Evolutionary conservation across 2,797 vertebrate species (phyloP).

Genomic region (Chrosomus eos): DNA sequence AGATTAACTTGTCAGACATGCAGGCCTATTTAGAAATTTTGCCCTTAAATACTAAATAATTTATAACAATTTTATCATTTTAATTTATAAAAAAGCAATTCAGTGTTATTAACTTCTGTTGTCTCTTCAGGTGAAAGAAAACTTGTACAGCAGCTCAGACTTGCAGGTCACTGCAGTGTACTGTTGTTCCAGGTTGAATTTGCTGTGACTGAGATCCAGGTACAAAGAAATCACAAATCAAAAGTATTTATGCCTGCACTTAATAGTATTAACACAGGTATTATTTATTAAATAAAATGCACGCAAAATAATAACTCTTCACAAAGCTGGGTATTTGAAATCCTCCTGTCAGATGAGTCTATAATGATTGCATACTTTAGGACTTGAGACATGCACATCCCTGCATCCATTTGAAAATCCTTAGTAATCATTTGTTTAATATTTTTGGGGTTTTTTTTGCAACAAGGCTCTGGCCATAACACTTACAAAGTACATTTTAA

Average conservation of each 20-base stretch:
- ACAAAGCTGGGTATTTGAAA: neutral
- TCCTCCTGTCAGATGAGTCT: neutral
- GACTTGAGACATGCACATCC: neutral
- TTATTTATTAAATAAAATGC: neutral
- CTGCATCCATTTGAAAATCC: neutral
- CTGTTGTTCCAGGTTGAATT: slow-evolving; percentile 87
- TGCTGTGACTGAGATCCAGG: slow-evolving; percentile 81
- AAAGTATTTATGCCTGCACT: neutral
- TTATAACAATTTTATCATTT: too few relatives aligned
- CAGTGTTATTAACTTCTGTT: neutral
- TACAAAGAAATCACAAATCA: slow-evolving; percentile 68
- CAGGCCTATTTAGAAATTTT: neutral
- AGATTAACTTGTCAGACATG: slow-evolving; percentile 36
- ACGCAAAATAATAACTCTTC: neutral
- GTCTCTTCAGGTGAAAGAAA: slow-evolving; percentile 66
- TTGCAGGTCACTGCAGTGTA: slow-evolving; percentile 79
- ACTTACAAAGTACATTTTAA: neutral
- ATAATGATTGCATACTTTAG: neutral
- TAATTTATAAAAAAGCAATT: neutral
- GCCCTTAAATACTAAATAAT: neutral
- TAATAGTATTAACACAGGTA: neutral
- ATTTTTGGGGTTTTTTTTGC: neutral
- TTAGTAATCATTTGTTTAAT: neutral
- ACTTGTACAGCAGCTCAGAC: slow-evolving; percentile 72
- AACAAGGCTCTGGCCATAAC: neutral